phyloP scores from a whole-genome alignment of 1,140 invertebrate species.

The Zaprionus ghesquierei region DNA sequence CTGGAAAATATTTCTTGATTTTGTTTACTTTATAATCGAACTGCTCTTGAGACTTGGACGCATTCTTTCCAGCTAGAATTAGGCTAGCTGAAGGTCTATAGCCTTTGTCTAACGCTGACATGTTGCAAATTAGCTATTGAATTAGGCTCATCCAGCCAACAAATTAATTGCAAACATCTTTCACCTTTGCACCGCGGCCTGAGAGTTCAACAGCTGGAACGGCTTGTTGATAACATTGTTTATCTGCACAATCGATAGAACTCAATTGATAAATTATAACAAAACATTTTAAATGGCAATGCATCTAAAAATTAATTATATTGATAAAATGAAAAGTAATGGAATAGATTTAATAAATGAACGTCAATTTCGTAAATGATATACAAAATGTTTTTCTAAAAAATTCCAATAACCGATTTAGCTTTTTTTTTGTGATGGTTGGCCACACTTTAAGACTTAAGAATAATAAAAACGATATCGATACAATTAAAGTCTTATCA shows the following conservation, averaged over 20 bases:
- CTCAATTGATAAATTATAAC: background rate
- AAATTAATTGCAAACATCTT: constrained; percentile 5
- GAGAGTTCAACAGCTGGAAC: constrained; percentile 1
- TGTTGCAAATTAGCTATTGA: constrained; percentile 8
- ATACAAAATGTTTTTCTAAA: no score
- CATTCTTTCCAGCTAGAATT: constrained; percentile 69
- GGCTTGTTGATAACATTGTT: background rate
- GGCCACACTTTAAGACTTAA: background rate
- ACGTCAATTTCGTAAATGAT: no score
- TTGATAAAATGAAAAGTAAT: no score
- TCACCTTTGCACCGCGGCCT: constrained; percentile 28
- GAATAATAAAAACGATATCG: background rate
- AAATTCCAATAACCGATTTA: background rate
- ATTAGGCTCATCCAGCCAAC: background rate
- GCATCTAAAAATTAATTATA: no score
- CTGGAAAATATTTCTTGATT: background rate
- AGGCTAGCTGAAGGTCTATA: constrained; percentile 81
- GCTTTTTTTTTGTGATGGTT: background rate
- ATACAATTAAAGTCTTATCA: background rate
- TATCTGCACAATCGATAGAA: background rate
- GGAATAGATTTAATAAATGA: no score
- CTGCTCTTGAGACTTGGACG: constrained; percentile 27
- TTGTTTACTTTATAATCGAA: constrained; percentile 54
- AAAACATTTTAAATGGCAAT: no score
- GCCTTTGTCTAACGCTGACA: constrained; percentile 5